Conservation (phyloP, 1,140 invertebrate species). For the Trachymyrmex cornetzi region DNA sequence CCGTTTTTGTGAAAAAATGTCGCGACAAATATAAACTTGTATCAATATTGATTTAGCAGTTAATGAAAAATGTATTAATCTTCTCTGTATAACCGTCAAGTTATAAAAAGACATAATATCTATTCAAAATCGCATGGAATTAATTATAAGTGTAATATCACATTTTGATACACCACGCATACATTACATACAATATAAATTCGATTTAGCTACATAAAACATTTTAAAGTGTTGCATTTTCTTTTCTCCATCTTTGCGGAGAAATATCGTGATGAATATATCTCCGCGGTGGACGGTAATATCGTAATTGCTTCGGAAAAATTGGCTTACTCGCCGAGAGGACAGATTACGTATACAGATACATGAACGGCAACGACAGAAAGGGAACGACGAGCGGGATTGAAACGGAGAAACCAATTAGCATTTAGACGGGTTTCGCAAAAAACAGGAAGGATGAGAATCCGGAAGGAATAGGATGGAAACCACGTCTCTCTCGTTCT, state of each 20-base stretch:
- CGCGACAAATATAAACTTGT: neutral
- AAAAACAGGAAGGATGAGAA: constrained; percentile 38
- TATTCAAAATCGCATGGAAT: neutral
- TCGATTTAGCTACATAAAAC: neutral
- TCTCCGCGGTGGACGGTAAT: constrained; percentile 41
- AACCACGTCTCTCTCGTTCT: constrained; percentile 18
- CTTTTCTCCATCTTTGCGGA: neutral
- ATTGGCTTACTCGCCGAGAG: constrained; percentile 54
- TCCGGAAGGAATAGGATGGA: constrained; percentile 20
- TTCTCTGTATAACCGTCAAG: neutral
- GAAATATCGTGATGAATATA: neutral
- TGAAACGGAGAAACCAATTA: constrained; percentile 69
- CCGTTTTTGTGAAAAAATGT: neutral
- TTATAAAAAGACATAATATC: neutral
- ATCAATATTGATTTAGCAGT: too few relatives aligned
- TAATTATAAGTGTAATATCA: neutral
- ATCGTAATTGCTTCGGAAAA: constrained; percentile 58
- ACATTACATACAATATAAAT: neutral
- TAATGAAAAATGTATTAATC: neutral
- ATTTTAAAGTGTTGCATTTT: neutral
- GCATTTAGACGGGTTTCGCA: constrained; percentile 72
- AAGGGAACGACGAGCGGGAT: neutral
- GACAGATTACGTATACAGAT: constrained; percentile 58
- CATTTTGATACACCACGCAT: neutral
- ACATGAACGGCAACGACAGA: constrained; percentile 15